Percentiles rank a stretch among this genome's conserved stretches.
Evolutionary conservation across 2,113 vertebrate species (phyloP).

Genomic region (Dromas ardeola): DNA sequence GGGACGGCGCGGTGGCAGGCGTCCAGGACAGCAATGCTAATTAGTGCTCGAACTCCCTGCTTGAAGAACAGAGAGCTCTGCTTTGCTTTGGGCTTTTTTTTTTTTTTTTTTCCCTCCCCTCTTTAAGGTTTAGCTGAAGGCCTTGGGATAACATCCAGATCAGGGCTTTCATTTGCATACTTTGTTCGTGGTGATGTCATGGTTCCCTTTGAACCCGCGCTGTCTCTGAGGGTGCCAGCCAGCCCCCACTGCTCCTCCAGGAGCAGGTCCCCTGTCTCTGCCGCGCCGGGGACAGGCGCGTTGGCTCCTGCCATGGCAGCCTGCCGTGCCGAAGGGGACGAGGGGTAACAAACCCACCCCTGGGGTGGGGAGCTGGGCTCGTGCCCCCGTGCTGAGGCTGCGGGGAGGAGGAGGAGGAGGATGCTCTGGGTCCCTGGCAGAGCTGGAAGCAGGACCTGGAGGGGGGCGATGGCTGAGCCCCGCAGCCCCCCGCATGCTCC

Average conservation of each 20-base stretch:
- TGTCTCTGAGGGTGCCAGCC: not conserved
- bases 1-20: not conserved
- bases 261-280: not conserved
- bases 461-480: not conserved
- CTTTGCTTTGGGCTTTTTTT: not conserved
- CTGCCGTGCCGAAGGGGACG: rapidly evolving
- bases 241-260: not conserved
- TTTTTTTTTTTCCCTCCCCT: not conserved
- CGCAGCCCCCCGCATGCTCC: rapidly evolving
- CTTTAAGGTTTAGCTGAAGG: not conserved
- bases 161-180: not conserved
- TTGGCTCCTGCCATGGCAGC: not conserved
- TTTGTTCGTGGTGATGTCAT: not conserved
- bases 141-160: conserved; percentile 10
- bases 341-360: not conserved
- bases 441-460: not conserved
- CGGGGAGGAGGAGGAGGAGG: not conserved
- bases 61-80: conserved; percentile 1
- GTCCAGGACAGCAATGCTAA: not conserved
- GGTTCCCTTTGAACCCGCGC: not conserved
- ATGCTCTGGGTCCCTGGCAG: not conserved
- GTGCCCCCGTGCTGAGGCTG: not conserved
- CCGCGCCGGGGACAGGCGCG: rapidly evolving
- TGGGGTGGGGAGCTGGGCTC: not conserved
- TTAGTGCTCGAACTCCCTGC: not conserved